phyloP scores from a whole-genome alignment of 2,888 invertebrate genomes.

The Conus canariensis region DNA sequence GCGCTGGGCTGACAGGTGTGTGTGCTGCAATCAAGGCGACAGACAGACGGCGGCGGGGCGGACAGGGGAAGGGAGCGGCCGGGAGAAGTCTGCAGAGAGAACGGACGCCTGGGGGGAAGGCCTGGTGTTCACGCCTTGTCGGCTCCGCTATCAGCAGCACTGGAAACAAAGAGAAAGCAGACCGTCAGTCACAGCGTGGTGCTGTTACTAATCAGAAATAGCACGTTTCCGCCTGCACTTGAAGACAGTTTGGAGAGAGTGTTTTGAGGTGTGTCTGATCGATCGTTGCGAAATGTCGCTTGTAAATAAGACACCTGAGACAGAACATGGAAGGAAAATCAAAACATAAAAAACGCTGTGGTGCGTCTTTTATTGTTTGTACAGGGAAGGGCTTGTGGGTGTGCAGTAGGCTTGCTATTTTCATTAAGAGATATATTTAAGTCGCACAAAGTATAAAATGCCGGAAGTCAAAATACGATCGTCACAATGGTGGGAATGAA shows the following conservation, averaged over 20 bases:
- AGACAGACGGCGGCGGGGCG: not conserved
- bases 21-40: not conserved
- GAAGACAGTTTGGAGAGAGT: not conserved
- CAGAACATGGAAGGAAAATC: not conserved
- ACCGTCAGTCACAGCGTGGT: no score
- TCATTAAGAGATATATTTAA: not conserved
- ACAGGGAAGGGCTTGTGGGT: no score
- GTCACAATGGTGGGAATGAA: not conserved
- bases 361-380: no score
- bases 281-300: no score
- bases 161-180: not conserved
- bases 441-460: not conserved
- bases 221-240: not conserved
- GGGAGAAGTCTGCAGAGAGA: not conserved
- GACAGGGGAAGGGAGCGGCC: not conserved
- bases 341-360: no score
- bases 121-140: not conserved
- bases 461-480: not conserved
- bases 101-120: not conserved
- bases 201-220: not conserved
- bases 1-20: not conserved
- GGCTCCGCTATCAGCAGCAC: not conserved
- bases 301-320: no score
- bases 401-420: no score
- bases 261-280: not conserved